These are phyloP conservation scores for Drosophila sordidula DNA, from an alignment of 2,888 invertebrate species.

Conservation along the genomic window DNA sequence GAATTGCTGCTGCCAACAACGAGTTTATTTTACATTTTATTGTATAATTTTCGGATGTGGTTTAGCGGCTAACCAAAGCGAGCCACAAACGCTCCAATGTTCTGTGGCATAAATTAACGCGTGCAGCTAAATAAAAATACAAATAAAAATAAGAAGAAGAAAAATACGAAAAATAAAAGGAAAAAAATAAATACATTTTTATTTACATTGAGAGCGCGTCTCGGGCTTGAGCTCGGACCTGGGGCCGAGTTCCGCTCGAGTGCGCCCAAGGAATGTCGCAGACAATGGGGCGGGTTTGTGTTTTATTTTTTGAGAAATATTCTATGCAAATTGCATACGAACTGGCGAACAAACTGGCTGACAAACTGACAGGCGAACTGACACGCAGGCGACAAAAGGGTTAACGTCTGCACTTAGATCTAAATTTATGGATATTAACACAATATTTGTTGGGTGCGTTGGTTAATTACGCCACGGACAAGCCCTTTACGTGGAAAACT, in stretches of 20 bases:
- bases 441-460: slow-evolving; percentile 66
- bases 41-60: slow-evolving; percentile 79
- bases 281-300: slow-evolving; percentile 72
- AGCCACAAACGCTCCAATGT: slow-evolving; percentile 34
- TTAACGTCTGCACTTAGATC: slow-evolving; percentile 50
- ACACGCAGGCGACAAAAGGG: slow-evolving; percentile 55
- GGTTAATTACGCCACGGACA: slow-evolving; percentile 39
- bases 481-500: slow-evolving; percentile 58
- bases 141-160: slow-evolving; percentile 53
- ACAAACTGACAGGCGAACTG: slow-evolving; percentile 4
- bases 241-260: slow-evolving; percentile 51
- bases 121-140: slow-evolving; percentile 74
- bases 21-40: slow-evolving; percentile 78
- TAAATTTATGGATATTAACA: slow-evolving; percentile 73
- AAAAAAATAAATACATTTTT: slow-evolving; percentile 74
- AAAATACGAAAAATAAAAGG: slow-evolving; percentile 28
- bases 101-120: slow-evolving; percentile 75
- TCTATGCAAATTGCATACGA: slow-evolving; percentile 67
- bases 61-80: slow-evolving; percentile 51
- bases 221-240: slow-evolving; percentile 24
- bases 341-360: neutral
- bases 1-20: slow-evolving; percentile 33
- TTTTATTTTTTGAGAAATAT: slow-evolving; percentile 39
- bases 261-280: slow-evolving; percentile 66
- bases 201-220: slow-evolving; percentile 60